These are phyloP conservation scores for Echiichthys vipera DNA, from an alignment of 2,797 vertebrate genomes.

Conservation along the genomic window DNA sequence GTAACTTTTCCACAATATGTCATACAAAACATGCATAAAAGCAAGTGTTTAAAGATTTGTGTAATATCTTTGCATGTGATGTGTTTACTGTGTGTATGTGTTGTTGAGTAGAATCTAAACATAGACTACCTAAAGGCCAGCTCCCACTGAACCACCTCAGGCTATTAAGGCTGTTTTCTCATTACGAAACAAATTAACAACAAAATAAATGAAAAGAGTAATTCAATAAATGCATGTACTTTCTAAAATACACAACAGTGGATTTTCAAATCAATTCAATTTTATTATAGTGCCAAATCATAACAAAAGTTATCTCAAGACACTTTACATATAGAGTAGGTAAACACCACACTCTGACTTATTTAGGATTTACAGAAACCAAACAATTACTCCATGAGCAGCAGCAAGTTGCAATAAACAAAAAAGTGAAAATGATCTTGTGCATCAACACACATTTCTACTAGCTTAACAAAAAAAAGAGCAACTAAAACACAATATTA, in stretches of 20 bases:
- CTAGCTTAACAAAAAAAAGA: too few relatives aligned
- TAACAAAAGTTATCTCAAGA: too few relatives aligned
- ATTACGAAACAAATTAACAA: not conserved
- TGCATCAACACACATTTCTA: not conserved
- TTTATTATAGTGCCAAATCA: too few relatives aligned
- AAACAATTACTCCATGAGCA: not conserved
- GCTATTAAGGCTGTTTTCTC: conserved; percentile 5
- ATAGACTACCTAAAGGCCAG: not conserved
- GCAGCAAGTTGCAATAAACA: too few relatives aligned
- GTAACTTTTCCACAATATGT: not conserved
- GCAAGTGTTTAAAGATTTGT: not conserved
- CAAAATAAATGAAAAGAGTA: too few relatives aligned
- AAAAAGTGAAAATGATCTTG: not conserved
- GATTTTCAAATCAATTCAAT: too few relatives aligned
- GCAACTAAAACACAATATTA: not conserved
- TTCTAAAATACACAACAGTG: too few relatives aligned
- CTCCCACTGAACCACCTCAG: not conserved
- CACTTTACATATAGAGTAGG: too few relatives aligned
- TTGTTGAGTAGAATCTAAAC: not conserved
- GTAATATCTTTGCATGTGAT: not conserved
- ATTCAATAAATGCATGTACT: too few relatives aligned
- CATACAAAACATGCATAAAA: not conserved
- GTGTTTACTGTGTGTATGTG: not conserved
- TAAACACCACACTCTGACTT: too few relatives aligned
- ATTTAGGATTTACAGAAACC: too few relatives aligned